A percentile compares a stretch with the other conserved stretches of the same genome.
phyloP scores from a whole-genome alignment of 2,797 vertebrate genomes.

The Percopsis omiscomaycus region DNA sequence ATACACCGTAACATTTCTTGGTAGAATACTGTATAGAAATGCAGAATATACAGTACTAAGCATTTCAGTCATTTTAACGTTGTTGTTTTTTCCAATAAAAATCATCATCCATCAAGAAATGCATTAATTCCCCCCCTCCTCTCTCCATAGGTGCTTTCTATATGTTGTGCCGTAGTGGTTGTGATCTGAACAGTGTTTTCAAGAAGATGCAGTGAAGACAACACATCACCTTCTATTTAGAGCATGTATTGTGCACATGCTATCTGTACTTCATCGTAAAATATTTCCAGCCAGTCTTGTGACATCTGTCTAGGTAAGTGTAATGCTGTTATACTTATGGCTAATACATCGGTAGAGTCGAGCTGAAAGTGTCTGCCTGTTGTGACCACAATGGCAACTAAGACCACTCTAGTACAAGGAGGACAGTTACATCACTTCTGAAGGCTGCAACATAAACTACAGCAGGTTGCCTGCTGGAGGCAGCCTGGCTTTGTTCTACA shows the following conservation, averaged over 20 bases:
- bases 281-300: background rate
- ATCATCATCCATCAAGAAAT: conserved; percentile 2
- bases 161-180: conserved; percentile 26
- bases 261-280: background rate
- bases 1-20: background rate
- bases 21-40: no score
- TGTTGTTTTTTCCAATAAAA: background rate
- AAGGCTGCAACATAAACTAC: conserved; percentile 1
- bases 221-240: conserved; percentile 34
- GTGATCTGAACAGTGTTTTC: conserved; percentile 2
- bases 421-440: no score
- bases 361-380: no score
- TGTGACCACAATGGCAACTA: background rate
- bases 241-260: background rate
- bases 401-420: no score
- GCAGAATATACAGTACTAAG: no score
- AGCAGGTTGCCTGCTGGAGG: background rate
- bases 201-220: no score
- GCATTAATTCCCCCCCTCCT: conserved; percentile 4
- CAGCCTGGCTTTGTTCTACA: background rate
- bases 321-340: background rate
- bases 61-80: background rate
- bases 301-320: background rate
- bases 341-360: no score
- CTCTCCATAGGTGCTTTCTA: background rate